Conservation (phyloP, 2,113 vertebrate species). For the Galemys pyrenaicus region DNA sequence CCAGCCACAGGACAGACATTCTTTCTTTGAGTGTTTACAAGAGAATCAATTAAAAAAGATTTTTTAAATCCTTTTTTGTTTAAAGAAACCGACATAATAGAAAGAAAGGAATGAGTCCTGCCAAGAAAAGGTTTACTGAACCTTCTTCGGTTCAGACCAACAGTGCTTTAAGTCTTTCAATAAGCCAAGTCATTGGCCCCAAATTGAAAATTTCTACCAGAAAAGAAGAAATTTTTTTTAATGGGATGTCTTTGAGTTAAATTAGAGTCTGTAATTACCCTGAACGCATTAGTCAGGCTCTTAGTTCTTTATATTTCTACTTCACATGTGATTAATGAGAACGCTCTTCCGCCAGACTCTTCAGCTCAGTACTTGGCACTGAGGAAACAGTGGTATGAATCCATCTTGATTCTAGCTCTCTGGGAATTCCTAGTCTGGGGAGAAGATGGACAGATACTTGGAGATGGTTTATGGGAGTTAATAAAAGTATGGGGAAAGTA, state of each 20-base stretch:
- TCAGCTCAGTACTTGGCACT: neutral
- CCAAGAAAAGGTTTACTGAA: constrained; percentile 67
- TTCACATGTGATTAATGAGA: constrained; percentile 7
- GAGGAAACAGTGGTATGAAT: neutral
- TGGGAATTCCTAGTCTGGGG: neutral
- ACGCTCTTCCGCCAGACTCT: neutral
- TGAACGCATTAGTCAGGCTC: constrained; percentile 48
- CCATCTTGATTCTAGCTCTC: neutral
- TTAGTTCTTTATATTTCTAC: constrained; percentile 44
- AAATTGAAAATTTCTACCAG: constrained; percentile 68
- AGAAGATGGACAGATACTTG: neutral
- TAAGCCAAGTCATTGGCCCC: constrained; percentile 68
- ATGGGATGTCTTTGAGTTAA: constrained; percentile 52
- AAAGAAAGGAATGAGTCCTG: constrained; percentile 62
- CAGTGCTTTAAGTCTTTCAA: constrained; percentile 63
- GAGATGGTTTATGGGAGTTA: neutral
- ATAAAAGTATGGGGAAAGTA: neutral
- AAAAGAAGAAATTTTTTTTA: constrained; percentile 32
- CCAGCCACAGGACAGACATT: constrained; percentile 57
- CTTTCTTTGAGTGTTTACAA: constrained; percentile 75
- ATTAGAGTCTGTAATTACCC: constrained; percentile 43
- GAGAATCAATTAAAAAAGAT: constrained; percentile 70
- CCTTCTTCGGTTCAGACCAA: constrained; percentile 43
- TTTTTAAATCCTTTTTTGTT: constrained; percentile 70
- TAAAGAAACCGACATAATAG: constrained; percentile 72